phyloP scores from a whole-genome alignment of 2,888 invertebrate species.

The Drosophila melanocephala region DNA sequence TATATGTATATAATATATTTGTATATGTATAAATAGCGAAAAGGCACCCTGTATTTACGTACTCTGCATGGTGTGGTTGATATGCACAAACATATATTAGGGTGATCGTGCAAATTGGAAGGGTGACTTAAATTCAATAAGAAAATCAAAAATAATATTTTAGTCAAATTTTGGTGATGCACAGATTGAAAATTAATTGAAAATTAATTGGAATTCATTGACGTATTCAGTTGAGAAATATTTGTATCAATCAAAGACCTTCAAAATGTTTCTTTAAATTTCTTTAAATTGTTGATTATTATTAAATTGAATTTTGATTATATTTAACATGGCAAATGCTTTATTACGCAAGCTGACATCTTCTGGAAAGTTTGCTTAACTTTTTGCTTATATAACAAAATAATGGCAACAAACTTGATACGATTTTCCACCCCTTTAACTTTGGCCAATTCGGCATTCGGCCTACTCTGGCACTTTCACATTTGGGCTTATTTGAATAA shows the following conservation, averaged over 20 bases:
- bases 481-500: constrained; percentile 70
- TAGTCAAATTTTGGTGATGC: not conserved
- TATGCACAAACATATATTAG: not conserved
- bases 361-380: constrained; percentile 47
- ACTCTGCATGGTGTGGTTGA: not conserved
- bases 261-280: not conserved
- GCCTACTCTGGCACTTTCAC: constrained; percentile 23
- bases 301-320: not conserved
- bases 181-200: constrained; percentile 17
- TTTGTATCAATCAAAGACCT: not conserved
- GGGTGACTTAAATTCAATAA: not conserved
- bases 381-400: constrained; percentile 49
- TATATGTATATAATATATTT: not conserved
- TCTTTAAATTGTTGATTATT: constrained; percentile 9
- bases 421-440: constrained; percentile 23
- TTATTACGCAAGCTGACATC: constrained; percentile 44
- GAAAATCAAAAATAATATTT: constrained; percentile 1
- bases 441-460: constrained; percentile 23
- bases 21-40: not conserved
- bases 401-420: constrained; percentile 13
- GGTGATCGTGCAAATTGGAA: constrained; percentile 7
- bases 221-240: constrained; percentile 7
- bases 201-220: constrained; percentile 26
- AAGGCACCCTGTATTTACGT: constrained; percentile 36
- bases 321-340: constrained; percentile 5